Conservation (phyloP, 2,797 vertebrate species). For the Notolepis coatsorum region DNA sequence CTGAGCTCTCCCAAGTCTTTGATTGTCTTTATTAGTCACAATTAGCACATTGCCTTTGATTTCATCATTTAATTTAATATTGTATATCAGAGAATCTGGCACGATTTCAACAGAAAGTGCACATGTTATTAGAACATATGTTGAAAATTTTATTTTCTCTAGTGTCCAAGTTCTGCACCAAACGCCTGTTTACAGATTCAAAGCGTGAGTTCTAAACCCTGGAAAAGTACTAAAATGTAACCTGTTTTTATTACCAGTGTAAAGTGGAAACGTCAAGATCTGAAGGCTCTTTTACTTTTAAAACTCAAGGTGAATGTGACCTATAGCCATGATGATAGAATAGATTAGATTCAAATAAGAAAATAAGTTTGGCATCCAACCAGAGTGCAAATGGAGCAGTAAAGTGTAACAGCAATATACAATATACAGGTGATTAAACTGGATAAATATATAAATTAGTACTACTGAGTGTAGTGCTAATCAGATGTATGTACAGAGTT, state of each 20-base stretch:
- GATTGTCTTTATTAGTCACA: conserved; percentile 29
- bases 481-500: no score
- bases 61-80: conserved; percentile 42
- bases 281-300: conserved; percentile 9
- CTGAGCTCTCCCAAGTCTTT: conserved; percentile 24
- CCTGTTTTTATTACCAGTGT: conserved; percentile 18
- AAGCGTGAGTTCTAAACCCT: background rate
- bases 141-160: background rate
- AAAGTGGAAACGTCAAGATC: conserved; percentile 33
- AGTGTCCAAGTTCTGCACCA: background rate
- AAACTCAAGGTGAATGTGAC: conserved; percentile 38
- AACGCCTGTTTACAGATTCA: background rate
- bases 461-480: no score
- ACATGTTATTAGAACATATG: background rate
- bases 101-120: background rate
- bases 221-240: background rate
- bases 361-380: no score
- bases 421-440: no score
- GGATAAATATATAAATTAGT: no score
- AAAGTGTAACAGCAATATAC: no score
- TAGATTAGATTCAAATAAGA: no score
- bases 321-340: conserved; percentile 28
- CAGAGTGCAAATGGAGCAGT: no score
- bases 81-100: background rate
- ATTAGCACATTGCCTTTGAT: conserved; percentile 55